Conservation (phyloP, 2,113 vertebrate genomes). For the Neopipo cinnamomea region DNA sequence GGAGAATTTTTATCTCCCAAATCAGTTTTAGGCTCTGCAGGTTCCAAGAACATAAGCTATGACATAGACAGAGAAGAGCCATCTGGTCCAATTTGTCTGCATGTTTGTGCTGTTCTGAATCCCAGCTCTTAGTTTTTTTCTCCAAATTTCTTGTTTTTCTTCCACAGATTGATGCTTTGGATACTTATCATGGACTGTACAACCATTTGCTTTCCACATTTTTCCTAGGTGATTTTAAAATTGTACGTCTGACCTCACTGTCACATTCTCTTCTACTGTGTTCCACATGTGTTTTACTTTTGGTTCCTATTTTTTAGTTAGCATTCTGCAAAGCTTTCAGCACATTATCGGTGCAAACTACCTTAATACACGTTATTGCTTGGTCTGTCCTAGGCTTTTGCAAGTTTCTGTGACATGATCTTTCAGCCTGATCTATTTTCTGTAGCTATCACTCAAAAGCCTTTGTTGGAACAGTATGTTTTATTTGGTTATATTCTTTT, state of each 20-base stretch:
- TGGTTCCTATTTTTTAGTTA: background rate
- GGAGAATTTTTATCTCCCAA: constrained; percentile 24
- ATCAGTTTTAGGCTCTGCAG: constrained; percentile 30
- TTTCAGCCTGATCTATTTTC: background rate
- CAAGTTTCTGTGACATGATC: background rate
- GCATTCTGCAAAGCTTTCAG: background rate
- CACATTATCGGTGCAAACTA: background rate
- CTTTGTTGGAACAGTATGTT: background rate
- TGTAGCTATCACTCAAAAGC: background rate
- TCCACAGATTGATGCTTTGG: background rate
- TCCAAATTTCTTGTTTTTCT: background rate
- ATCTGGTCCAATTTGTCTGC: constrained; percentile 47
- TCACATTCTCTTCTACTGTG: background rate
- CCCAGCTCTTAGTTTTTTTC: background rate
- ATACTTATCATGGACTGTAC: background rate
- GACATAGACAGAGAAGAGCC: constrained; percentile 30
- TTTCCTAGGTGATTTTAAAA: background rate
- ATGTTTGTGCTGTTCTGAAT: constrained; percentile 6
- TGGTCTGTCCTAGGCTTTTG: background rate
- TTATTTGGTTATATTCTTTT: background rate
- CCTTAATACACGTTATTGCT: background rate
- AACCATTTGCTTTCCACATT: background rate
- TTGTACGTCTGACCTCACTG: background rate
- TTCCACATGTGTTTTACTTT: background rate
- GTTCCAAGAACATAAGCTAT: constrained; percentile 54